Percentiles rank a stretch among this genome's conserved stretches.
These are phyloP conservation scores for Amblyornis subalaris DNA, from an alignment of 2,113 vertebrate genomes.

Conservation along the genomic window DNA sequence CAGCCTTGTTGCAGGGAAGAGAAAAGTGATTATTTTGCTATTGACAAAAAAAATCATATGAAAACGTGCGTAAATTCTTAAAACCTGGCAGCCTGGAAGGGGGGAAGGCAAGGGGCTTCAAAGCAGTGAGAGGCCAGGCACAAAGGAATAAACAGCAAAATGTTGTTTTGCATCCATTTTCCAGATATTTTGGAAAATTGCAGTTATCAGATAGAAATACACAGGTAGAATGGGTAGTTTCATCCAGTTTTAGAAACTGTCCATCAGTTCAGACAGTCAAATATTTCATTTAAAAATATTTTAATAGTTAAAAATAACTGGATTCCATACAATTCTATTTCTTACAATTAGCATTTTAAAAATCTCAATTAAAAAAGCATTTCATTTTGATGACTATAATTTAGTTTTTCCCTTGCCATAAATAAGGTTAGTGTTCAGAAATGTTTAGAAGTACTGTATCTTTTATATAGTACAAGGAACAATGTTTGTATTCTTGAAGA, in stretches of 20 bases:
- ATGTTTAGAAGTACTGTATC: background rate
- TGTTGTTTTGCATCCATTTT: background rate
- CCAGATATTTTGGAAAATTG: background rate
- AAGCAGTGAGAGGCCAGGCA: background rate
- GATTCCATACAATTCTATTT: slow-evolving; percentile 12
- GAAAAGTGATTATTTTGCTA: background rate
- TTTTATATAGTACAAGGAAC: background rate
- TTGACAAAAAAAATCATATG: background rate
- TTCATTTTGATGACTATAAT: slow-evolving; percentile 33
- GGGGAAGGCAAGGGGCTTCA: background rate
- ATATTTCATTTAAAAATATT: background rate
- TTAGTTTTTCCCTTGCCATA: slow-evolving; percentile 56
- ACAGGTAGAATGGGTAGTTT: background rate
- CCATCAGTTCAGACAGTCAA: background rate
- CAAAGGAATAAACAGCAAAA: background rate
- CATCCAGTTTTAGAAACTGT: background rate
- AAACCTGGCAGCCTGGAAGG: background rate
- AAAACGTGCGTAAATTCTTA: background rate
- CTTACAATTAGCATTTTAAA: slow-evolving; percentile 39
- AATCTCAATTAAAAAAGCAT: slow-evolving; percentile 43
- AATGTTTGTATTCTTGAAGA: slow-evolving; percentile 84
- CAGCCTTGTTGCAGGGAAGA: background rate
- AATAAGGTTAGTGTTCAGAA: background rate
- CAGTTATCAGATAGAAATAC: background rate
- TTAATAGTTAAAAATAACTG: slow-evolving; percentile 16